phyloP scores from a whole-genome alignment of 2,113 vertebrate genomes.

The Cavia porcellus region DNA sequence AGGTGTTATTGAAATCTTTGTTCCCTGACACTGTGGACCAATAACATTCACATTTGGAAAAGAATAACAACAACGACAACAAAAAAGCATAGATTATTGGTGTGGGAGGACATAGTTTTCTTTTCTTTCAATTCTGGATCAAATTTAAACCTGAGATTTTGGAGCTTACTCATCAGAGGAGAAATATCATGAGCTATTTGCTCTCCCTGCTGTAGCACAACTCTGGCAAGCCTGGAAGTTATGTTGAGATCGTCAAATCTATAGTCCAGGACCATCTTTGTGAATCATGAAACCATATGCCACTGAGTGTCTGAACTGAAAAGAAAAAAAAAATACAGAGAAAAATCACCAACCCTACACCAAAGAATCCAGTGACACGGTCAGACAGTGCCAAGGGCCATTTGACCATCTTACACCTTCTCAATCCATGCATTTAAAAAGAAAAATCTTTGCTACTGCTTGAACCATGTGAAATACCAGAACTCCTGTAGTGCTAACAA shows the following conservation, averaged over 20 bases:
- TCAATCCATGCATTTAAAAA: slow-evolving; percentile 62
- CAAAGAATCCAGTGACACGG: slow-evolving; percentile 47
- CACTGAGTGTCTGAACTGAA: slow-evolving; percentile 74
- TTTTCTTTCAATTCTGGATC: slow-evolving; percentile 74
- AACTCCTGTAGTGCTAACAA: slow-evolving; percentile 87
- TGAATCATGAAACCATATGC: slow-evolving; percentile 82
- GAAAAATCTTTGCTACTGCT: slow-evolving; percentile 68
- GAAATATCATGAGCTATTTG: slow-evolving; percentile 81
- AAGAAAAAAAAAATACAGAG: not conserved
- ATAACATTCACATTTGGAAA: not conserved
- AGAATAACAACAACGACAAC: not conserved
- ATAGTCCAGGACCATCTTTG: slow-evolving; percentile 78
- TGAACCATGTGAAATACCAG: slow-evolving; percentile 87
- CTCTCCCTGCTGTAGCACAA: slow-evolving; percentile 81
- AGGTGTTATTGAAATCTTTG: not conserved
- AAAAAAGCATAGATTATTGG: not conserved
- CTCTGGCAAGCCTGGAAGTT: slow-evolving; percentile 83
- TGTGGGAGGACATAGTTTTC: slow-evolving; percentile 36
- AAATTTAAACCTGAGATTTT: slow-evolving; percentile 75
- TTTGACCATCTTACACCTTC: slow-evolving; percentile 67
- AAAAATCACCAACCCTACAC: not conserved
- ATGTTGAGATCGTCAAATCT: slow-evolving; percentile 86
- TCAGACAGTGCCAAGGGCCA: slow-evolving; percentile 11
- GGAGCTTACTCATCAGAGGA: slow-evolving; percentile 83
- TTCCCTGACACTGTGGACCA: not conserved